Evolutionary conservation across 2,113 vertebrate species (phyloP).

Genomic region (Pelodiscus sinensis): DNA sequence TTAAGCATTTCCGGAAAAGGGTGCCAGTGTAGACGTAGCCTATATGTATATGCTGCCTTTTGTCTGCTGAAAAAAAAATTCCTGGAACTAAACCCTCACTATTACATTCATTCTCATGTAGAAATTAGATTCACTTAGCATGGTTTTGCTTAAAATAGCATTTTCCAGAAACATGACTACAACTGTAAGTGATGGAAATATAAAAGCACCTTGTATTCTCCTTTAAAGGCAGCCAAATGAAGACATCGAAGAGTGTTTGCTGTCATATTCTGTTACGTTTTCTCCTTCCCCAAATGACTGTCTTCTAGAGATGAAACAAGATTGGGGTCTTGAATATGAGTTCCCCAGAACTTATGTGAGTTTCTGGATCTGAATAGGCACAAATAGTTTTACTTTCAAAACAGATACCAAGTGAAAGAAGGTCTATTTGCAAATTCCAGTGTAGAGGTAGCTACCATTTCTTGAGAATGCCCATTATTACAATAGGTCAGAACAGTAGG

Average conservation of each 20-base stretch:
- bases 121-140: too few species aligned
- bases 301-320: not conserved
- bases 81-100: too few species aligned
- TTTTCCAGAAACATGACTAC: too few species aligned
- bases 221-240: not conserved
- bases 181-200: not conserved
- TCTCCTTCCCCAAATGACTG: not conserved
- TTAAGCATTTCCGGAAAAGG: too few species aligned
- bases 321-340: not conserved
- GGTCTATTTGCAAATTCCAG: not conserved
- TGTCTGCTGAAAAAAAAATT: too few species aligned
- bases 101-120: too few species aligned
- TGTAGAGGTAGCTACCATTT: not conserved
- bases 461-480: not conserved
- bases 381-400: not conserved
- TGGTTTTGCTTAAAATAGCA: too few species aligned
- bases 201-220: not conserved
- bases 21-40: too few species aligned
- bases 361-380: not conserved
- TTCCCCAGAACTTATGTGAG: not conserved
- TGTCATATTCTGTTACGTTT: not conserved
- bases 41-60: too few species aligned
- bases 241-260: not conserved
- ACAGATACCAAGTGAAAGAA: not conserved
- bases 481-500: not conserved